phyloP scores from a whole-genome alignment of 1,140 invertebrate genomes.

The Heliconius eleuchia region DNA sequence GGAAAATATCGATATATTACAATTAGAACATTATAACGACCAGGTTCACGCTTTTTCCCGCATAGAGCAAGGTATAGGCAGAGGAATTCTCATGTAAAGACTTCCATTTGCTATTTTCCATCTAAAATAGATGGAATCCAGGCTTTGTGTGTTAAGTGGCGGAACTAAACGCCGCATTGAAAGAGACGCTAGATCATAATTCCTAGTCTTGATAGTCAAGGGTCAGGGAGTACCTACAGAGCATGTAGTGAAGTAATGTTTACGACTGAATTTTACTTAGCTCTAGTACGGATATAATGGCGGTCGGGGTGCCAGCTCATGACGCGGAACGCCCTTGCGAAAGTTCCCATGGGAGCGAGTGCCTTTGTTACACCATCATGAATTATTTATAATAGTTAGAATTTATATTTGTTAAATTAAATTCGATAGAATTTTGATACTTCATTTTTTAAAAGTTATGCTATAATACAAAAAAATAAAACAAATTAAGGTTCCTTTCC shows the following conservation, averaged over 20 bases:
- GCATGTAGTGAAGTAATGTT: neutral
- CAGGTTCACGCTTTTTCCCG: neutral
- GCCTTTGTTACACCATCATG: slow-evolving; percentile 44
- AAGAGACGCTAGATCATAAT: neutral
- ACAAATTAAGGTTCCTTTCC: too few relatives aligned
- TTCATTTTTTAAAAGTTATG: neutral
- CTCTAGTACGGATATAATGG: neutral
- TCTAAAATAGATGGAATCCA: too few relatives aligned
- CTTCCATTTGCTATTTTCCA: too few relatives aligned
- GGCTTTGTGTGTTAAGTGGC: too few relatives aligned
- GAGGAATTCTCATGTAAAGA: neutral
- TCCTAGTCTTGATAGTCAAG: neutral
- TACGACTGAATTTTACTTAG: slow-evolving; percentile 6
- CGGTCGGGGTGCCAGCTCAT: slow-evolving; percentile 32
- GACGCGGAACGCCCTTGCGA: slow-evolving; percentile 58
- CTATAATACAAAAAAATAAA: too few relatives aligned
- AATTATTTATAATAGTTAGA: slow-evolving; percentile 32
- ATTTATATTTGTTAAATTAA: neutral
- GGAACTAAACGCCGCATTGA: neutral
- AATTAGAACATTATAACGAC: too few relatives aligned
- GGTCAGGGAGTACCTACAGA: neutral
- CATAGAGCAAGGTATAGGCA: neutral
- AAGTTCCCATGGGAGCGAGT: slow-evolving; percentile 59
- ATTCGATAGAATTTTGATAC: neutral
- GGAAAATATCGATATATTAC: too few relatives aligned